Base-by-base conservation (phyloP, 2,797 vertebrate species). In the Chrysocyon brachyurus region DNA sequence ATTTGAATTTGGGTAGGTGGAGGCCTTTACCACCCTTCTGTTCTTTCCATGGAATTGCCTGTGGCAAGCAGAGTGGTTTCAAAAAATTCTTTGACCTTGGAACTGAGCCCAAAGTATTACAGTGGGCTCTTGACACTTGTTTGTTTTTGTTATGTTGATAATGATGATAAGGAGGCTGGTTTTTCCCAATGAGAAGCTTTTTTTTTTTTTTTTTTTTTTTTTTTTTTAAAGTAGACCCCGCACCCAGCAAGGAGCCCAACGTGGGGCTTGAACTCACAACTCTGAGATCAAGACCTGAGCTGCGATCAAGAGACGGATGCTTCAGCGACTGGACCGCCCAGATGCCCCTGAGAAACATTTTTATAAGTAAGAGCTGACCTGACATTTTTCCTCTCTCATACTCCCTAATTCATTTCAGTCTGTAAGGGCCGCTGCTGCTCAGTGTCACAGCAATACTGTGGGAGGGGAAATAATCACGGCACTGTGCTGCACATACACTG, bases 21-120 rank as follows among this genome's bases (percentile, higher is more conserved):
- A 22, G 12, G 46, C 26, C 63, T 26, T 92, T 46, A 12, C 46
- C 75, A 3, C 46, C 46, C 61, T 91, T 73, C 70, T 64, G 14
- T 73, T 81, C 46, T 77, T 93, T 73, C 61, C 2, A 12, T 40
- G 72, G 81, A 87, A 92, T 52, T 92, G 31, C 54, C 79, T 87
- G 28, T n/a, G 72, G 57, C 28, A 81, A 84, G 17, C 36, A 16
- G 46, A 87, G 57, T 31, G 15, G 31, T 70, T 87, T 97, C 5
- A 28, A 84, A 91, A 84, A 57, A 56, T 26, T 66, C 46, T 78
- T 66, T 73, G 70, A 85, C 46, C 57, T 86, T 90, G 31, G 49
- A 92, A 88, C 22, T 11, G 31, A 88, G 72, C 31, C 56, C 61
- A 52, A 6, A 89, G 28, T 63, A 84, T 28, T 83, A 54, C 5